A percentile compares a stretch with the other conserved stretches of the same genome.
phyloP scores from a whole-genome alignment of 2,797 vertebrate species.

The Sebastolobus altivelis region DNA sequence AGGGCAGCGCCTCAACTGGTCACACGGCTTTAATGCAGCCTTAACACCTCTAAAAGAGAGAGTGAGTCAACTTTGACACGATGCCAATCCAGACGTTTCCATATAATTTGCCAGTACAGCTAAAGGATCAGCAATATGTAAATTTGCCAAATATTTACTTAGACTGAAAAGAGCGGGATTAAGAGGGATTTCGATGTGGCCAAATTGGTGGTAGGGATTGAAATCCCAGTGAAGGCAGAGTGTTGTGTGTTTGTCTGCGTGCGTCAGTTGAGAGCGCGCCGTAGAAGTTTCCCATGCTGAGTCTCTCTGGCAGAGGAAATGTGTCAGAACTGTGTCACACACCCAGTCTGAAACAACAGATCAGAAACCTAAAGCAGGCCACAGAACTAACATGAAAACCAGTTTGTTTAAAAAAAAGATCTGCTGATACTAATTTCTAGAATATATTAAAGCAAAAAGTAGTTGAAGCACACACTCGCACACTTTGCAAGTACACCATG shows the following conservation, averaged over 20 bases:
- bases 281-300: slow-evolving; percentile 43
- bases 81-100: slow-evolving; percentile 2
- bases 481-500: slow-evolving; percentile 2
- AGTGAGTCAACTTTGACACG: not conserved
- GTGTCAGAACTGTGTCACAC: slow-evolving; percentile 26
- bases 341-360: slow-evolving; percentile 7
- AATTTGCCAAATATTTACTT: slow-evolving; percentile 25
- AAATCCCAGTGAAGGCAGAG: not conserved
- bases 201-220: not conserved
- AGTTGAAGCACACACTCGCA: slow-evolving; percentile 8
- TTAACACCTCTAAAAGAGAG: slow-evolving; percentile 27
- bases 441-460: slow-evolving; percentile 2
- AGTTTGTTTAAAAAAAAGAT: not conserved
- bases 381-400: not conserved
- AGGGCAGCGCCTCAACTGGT: slow-evolving; percentile 34
- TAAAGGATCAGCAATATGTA: not conserved
- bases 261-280: slow-evolving; percentile 36
- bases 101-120: not conserved
- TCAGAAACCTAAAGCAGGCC: not conserved
- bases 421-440: not conserved
- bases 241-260: slow-evolving; percentile 1
- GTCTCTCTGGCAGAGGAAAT: slow-evolving; percentile 36
- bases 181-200: not conserved
- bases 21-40: slow-evolving; percentile 17
- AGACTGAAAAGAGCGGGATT: slow-evolving; percentile 11